Conservation (phyloP, 2,888 invertebrate genomes). For the Eustalomyia histrio region DNA sequence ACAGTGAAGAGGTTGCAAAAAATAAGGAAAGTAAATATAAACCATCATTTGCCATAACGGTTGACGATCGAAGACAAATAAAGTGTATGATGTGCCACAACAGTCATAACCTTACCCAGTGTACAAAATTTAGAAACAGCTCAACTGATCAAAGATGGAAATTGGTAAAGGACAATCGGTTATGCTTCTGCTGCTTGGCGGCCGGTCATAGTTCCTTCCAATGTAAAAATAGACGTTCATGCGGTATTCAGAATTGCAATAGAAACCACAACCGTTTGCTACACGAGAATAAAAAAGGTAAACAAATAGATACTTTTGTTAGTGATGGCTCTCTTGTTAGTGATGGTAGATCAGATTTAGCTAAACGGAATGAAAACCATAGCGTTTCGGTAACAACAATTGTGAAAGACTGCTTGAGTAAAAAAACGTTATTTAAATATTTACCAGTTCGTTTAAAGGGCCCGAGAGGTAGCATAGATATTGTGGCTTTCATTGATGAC, state of each 20-base stretch:
- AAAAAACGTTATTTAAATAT: too few relatives aligned
- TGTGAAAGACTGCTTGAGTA: background rate
- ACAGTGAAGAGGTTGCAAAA: background rate
- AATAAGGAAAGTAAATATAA: background rate
- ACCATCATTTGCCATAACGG: constrained; percentile 20
- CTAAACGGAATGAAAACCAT: background rate
- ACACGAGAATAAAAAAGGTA: too few relatives aligned
- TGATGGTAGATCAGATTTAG: too few relatives aligned
- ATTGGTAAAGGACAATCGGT: constrained; percentile 14
- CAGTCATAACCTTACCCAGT: constrained; percentile 13
- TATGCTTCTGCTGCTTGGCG: constrained; percentile 32
- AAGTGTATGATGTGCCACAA: too few relatives aligned
- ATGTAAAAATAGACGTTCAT: too few relatives aligned
- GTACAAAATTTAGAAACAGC: constrained; percentile 27
- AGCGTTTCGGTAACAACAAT: constrained; percentile 25
- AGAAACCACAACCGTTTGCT: too few relatives aligned
- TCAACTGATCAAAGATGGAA: constrained; percentile 31
- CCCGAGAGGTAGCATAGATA: constrained; percentile 53
- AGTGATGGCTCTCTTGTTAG: too few relatives aligned
- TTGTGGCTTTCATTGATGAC: constrained; percentile 16
- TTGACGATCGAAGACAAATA: background rate
- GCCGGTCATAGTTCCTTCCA: too few relatives aligned
- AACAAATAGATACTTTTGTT: too few relatives aligned
- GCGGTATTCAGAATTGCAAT: too few relatives aligned
- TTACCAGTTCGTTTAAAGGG: too few relatives aligned